These are phyloP conservation scores for Dicyrtomina minuta DNA, from an alignment of 2,888 invertebrate genomes.

Conservation along the genomic window DNA sequence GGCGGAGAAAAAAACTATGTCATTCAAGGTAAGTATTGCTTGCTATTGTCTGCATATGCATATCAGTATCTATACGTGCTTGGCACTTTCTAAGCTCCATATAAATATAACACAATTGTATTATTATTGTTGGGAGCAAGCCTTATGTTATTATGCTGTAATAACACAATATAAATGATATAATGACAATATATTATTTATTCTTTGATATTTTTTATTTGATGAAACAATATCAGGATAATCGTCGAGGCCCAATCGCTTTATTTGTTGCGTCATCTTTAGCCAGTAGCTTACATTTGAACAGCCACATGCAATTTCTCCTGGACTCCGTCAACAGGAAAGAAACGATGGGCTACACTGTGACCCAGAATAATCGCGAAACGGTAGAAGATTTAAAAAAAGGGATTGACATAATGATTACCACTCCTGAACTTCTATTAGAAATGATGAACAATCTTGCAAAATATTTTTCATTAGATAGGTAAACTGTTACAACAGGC, in stretches of 20 bases:
- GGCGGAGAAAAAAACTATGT: neutral
- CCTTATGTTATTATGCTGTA: no score
- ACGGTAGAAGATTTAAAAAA: constrained; percentile 5
- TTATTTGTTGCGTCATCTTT: constrained; percentile 11
- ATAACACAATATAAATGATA: no score
- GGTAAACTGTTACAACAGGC: no score
- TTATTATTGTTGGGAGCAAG: no score
- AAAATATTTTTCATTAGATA: constrained; percentile 27
- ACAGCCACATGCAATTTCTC: neutral
- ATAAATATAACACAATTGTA: no score
- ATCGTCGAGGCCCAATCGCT: constrained; percentile 17
- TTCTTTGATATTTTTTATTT: neutral
- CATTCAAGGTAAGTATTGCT: neutral
- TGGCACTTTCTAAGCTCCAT: no score
- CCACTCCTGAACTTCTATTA: constrained; percentile 22
- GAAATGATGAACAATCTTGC: constrained; percentile 9
- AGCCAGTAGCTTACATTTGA: neutral
- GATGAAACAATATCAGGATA: neutral
- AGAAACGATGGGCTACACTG: neutral
- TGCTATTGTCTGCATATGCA: neutral
- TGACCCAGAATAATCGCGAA: constrained; percentile 16
- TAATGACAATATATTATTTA: no score
- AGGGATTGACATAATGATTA: constrained; percentile 32
- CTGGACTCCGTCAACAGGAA: neutral
- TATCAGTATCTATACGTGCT: no score